Evolutionary conservation across 1,140 invertebrate species (phyloP), one percentile per base, ranked within the genome.

Genomic region (Parasteatoda tepidariorum): DNA sequence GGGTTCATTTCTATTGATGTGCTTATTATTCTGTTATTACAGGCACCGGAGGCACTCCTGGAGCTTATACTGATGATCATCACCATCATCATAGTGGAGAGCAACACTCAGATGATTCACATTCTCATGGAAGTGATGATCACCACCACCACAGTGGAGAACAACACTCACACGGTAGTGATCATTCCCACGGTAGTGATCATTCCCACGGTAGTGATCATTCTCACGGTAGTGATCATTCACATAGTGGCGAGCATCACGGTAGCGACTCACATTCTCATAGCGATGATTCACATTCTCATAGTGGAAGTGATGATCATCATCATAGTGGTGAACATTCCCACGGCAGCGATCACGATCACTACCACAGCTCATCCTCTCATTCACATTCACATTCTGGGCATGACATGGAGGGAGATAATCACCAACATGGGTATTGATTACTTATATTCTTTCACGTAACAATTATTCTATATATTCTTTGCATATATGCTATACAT

Each of bases 1-100:
- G n/a, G n/a, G n/a, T n/a, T n/a, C n/a, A n/a, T n/a, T n/a, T n/a
- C n/a, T n/a, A n/a, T n/a, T n/a, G n/a, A n/a, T n/a, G n/a, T n/a
- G n/a, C n/a, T n/a, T n/a, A n/a, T n/a, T n/a, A n/a, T n/a, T n/a
- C n/a, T n/a, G n/a, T n/a, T n/a, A n/a, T n/a, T n/a, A n/a, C n/a
- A n/a, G n/a, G n/a, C 38, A 48, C 34, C 5, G 74, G 18, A 41
- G 70, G 28, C 26, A 31, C 34, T 28, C 57, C 55, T 24, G 48
- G 41, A 7, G 24, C 66, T 62, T 66, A 62, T n/a, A 62, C 78
- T 13, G 79, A 71, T 24, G 57, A 18, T 34, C 76, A 81, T 28
- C 48, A 54, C 28, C 61, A 67, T n/a, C 54, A 33, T 1, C 76
- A 81, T 11, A 28, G 66, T 31, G 38, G 30, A 26, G 64, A 68